Percentiles rank a stretch among this genome's conserved stretches.
phyloP scores from a whole-genome alignment of 1,140 invertebrate species.

The Pantala flavescens region DNA sequence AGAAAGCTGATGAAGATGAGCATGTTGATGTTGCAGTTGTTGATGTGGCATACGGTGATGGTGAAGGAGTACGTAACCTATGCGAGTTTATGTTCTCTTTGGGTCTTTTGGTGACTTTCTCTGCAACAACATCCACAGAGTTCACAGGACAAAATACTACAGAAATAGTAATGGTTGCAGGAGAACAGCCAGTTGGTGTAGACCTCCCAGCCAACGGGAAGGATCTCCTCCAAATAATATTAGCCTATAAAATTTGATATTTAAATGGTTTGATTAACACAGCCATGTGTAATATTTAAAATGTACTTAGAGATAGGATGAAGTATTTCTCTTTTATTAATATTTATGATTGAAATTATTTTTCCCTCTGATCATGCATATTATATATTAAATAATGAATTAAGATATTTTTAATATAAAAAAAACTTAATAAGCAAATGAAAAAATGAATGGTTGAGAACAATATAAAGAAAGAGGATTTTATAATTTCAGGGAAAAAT shows the following conservation, averaged over 20 bases:
- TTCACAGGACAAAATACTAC: slow-evolving; percentile 41
- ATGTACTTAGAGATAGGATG: no score
- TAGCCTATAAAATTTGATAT: not conserved
- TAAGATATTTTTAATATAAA: no score
- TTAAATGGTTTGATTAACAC: no score
- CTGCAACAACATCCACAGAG: slow-evolving; percentile 27
- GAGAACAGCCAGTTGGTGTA: not conserved
- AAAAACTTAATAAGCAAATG: no score
- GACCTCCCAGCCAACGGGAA: not conserved
- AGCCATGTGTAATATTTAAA: no score
- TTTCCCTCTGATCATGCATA: no score
- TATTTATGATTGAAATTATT: no score
- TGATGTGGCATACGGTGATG: not conserved
- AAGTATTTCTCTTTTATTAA: no score
- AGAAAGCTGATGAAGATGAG: not conserved
- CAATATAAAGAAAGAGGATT: no score
- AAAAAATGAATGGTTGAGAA: no score
- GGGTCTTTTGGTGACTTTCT: not conserved
- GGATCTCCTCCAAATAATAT: not conserved
- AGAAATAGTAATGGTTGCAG: slow-evolving; percentile 37
- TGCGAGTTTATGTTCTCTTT: not conserved
- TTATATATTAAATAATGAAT: no score
- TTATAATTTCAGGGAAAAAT: no score
- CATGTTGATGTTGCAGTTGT: not conserved
- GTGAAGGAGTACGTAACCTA: not conserved